These are phyloP conservation scores for Anthophora plumipes DNA, from an alignment of 2,888 invertebrate species.

Conservation along the genomic window DNA sequence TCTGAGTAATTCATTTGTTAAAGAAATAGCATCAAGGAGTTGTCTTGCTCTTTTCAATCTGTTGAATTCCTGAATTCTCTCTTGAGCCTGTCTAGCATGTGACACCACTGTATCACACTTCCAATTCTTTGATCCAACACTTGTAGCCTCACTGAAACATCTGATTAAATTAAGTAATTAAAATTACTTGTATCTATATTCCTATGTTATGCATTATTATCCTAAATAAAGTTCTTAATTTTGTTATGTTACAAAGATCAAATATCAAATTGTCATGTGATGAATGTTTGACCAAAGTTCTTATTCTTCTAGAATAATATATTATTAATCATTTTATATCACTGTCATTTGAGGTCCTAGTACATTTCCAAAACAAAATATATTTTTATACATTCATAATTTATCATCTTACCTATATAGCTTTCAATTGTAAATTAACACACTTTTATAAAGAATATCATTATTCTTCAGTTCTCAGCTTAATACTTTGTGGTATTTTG, in stretches of 20 bases:
- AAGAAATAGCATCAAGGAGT: conserved; percentile 79
- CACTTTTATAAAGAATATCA: not conserved
- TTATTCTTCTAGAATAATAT: not conserved
- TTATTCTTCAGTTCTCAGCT: not conserved
- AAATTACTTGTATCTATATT: not conserved
- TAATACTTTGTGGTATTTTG: not conserved
- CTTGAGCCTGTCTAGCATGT: conserved; percentile 77
- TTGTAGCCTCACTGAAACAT: conserved; percentile 54
- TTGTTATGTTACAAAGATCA: not conserved
- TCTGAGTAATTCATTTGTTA: conserved; percentile 86
- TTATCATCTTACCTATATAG: conserved; percentile 15
- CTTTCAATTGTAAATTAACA: not conserved
- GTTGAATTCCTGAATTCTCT: conserved; percentile 79
- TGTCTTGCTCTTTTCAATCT: conserved; percentile 78
- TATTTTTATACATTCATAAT: not conserved
- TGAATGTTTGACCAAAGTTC: conserved; percentile 16
- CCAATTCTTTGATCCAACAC: conserved; percentile 47
- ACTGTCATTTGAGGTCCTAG: conserved; percentile 67
- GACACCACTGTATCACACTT: conserved; percentile 70
- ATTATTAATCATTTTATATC: conserved; percentile 3
- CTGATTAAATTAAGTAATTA: conserved; percentile 59
- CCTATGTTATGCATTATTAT: not conserved
- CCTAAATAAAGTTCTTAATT: not conserved
- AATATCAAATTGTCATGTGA: conserved; percentile 62
- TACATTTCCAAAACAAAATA: conserved; percentile 6